Evolutionary conservation across 2,113 vertebrate species (phyloP), one percentile per base, ranked within the genome.

Genomic region (Actenoides lindsayi): DNA sequence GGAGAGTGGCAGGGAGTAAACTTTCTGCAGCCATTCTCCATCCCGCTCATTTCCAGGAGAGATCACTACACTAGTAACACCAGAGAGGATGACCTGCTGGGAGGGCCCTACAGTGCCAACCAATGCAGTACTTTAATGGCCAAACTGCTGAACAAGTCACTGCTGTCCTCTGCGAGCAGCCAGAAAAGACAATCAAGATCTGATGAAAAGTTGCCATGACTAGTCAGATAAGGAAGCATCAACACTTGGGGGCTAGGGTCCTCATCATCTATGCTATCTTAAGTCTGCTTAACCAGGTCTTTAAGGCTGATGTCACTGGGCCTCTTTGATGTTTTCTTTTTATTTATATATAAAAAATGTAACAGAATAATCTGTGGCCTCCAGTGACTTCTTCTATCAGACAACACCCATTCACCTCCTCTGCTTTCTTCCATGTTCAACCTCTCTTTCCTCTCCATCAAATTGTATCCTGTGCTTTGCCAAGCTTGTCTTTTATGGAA

Each of bases 341-440:
- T 73, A 37, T 90, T 84, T 76, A 79, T 77, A 44, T 87, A n/a
- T 90, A 79, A 46, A 73, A 76, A 78, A 68, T 56, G 30, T 69
- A 85, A 89, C 12, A 83, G 69, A 94, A 86, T 85, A 71, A 62
- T 63, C 60, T 83, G 35, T 89, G 50, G 70, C 54, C 44, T 91
- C 84, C 51, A 79, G 56, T 96, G 42, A 84, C 57, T 91, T 41
- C 69, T 90, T 86, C 56, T 87, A 20, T 65, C 70, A 81, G 73
- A 87, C 53, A 54, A 89, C 35, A 79, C 73, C 42, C 1, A 1
- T 88, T 24, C 68, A 48, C 50, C 56, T 93, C 13, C 16, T 94
- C 71, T 85, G 82, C 83, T 96, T 95, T 89, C 31, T 93, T 95
- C 89, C 60, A 71, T 77, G 53, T 91, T 76, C 67, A 93, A 25